Evolutionary conservation across 2,797 vertebrate species (phyloP), one percentile per base, ranked within the genome.

Genomic region (Eremophila alpestris): DNA sequence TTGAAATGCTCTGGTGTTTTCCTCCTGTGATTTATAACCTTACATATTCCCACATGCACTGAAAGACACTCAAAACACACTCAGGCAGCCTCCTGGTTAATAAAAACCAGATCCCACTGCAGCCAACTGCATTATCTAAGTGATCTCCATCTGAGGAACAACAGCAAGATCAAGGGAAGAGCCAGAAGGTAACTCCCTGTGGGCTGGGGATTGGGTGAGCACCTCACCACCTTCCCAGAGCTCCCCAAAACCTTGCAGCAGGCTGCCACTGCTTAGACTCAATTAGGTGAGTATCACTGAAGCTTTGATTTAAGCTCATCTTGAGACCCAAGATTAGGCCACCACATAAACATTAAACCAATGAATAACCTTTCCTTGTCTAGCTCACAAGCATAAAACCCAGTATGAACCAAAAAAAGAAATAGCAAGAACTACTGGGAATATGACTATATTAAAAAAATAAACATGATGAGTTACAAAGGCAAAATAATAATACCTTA

Each of bases 21-120:
- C 83, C 67, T 92, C 84, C 85, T 41, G 43, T 90, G 89, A 97
- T 94, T 96, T 95, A 96, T 77, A 67, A 68, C 77, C 82, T 70
- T 68, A 48, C 34, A 52, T 90, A 69, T 68, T 63, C 77, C 96
- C 90, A 69, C 46, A 82, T 11, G 58, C 63, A 83, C 62, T 21
- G 29, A 93, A 63, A 83, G 82, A 96, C 67, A 49, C 79, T 86
- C 30, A 13, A 29, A 79, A 87, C 49, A 65, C 78, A 88, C 80
- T 87, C 38, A 38, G 30, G 56, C 90, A 87, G 56, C 55, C 95
- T 96, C 90, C 84, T 9, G 1, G 54, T 83, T 94, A 81, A 95
- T 89, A 85, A 91, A 93, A 82, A 90, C 1, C 85, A 93, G 95
- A 93, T 54, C 54, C 41, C 70, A 16, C 79, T 82, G 84, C 76